A percentile compares a stretch with the other conserved stretches of the same genome.
These are phyloP conservation scores for Numenius arquata DNA, from an alignment of 2,113 vertebrate species.

Conservation along the genomic window DNA sequence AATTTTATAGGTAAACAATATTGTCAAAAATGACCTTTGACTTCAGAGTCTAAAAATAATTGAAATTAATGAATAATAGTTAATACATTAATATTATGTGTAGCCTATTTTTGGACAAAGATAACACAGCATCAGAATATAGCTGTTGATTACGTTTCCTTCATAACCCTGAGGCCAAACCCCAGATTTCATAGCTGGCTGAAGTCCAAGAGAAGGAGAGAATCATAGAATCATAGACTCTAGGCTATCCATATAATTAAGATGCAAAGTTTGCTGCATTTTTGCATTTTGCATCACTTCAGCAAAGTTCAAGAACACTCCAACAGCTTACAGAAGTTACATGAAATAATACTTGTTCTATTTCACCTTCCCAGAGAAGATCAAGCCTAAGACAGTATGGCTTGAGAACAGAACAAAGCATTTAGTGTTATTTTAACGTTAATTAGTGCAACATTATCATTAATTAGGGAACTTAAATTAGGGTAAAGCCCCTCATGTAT, in stretches of 20 bases:
- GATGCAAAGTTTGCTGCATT: background rate
- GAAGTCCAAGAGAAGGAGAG: background rate
- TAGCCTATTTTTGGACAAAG: background rate
- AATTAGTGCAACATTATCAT: background rate
- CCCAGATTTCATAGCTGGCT: background rate
- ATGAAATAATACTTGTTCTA: background rate
- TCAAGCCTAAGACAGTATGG: background rate
- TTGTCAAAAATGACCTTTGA: background rate
- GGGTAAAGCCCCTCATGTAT: background rate
- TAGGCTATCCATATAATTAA: background rate
- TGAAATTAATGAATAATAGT: background rate
- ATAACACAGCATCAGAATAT: background rate
- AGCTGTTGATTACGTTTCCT: background rate
- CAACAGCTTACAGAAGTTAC: background rate
- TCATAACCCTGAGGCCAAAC: background rate
- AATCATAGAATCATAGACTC: background rate
- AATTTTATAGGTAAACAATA: background rate
- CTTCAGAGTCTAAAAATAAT: background rate
- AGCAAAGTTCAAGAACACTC: background rate
- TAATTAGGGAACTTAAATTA: background rate
- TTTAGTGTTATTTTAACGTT: background rate
- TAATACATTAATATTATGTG: background rate
- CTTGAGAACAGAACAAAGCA: background rate
- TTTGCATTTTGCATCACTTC: background rate
- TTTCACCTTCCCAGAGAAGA: background rate